Conservation (phyloP, 2,797 vertebrate genomes). For the Limosa lapponica region DNA sequence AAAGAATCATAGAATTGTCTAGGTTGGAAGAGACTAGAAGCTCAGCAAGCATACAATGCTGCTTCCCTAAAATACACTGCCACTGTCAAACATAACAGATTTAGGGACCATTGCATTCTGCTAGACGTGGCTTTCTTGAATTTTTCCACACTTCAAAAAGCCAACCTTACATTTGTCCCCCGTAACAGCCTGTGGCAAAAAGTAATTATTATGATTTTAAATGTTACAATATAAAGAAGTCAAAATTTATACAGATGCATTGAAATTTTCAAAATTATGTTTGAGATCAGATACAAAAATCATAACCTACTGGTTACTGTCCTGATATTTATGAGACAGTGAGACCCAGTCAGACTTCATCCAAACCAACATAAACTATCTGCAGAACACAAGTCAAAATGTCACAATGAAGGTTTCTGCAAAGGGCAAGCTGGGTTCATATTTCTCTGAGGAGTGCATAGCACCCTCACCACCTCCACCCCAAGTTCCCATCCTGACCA, state of each 20-base stretch:
- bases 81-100: neutral
- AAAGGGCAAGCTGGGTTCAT: neutral
- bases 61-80: neutral
- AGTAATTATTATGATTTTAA: neutral
- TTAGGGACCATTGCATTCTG: neutral
- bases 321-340: neutral
- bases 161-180: neutral
- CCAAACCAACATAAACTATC: neutral
- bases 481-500: neutral
- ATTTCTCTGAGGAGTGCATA: neutral
- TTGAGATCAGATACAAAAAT: neutral
- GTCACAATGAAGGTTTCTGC: neutral
- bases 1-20: no score
- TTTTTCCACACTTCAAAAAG: neutral
- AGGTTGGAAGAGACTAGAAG: neutral
- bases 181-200: neutral
- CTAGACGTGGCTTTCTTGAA: neutral
- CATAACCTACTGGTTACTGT: neutral
- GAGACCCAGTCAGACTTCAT: neutral
- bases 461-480: neutral
- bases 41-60: neutral
- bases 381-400: conserved; percentile 5
- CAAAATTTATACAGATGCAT: neutral
- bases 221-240: neutral
- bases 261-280: conserved; percentile 3